These are phyloP conservation scores for Scaptomyza parva DNA, from an alignment of 2,888 invertebrate species.

Conservation along the genomic window DNA sequence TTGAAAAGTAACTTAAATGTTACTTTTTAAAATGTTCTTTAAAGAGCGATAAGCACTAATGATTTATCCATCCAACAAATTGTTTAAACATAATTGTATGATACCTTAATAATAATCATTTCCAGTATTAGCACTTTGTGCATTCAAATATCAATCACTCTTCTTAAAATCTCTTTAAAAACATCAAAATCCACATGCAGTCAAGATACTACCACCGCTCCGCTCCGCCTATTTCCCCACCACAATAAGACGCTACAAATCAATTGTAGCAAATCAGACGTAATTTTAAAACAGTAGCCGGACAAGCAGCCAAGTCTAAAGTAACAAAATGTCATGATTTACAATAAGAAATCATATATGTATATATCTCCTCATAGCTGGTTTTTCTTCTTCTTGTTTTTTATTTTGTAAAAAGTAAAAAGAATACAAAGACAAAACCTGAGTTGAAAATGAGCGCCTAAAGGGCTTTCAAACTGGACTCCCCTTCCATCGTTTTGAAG, in stretches of 20 bases:
- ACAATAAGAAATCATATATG: conserved; percentile 77
- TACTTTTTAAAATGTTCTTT: no score
- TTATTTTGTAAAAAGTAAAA: conserved; percentile 55
- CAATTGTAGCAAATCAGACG: conserved; percentile 46
- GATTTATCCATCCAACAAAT: no score
- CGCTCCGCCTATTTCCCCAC: background rate
- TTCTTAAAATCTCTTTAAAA: background rate
- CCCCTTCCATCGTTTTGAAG: conserved; percentile 8
- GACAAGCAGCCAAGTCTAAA: conserved; percentile 56
- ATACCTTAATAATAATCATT: no score
- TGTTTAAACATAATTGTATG: no score
- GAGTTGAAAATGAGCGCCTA: conserved; percentile 78
- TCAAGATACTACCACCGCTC: background rate
- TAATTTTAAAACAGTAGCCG: conserved; percentile 65
- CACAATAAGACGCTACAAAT: background rate
- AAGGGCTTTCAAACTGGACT: conserved; percentile 72
- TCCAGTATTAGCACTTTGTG: no score
- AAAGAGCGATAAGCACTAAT: no score
- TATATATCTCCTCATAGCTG: conserved; percentile 63
- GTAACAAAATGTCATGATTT: conserved; percentile 78
- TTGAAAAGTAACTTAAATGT: no score
- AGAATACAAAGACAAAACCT: conserved; percentile 39
- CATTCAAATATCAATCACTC: conserved; percentile 1
- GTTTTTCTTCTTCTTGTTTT: conserved; percentile 37
- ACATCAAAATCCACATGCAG: conserved; percentile 12